Percentiles rank a stretch among this genome's conserved stretches.
phyloP scores from a whole-genome alignment of 2,888 invertebrate genomes.

The Eristalis intricaria region DNA sequence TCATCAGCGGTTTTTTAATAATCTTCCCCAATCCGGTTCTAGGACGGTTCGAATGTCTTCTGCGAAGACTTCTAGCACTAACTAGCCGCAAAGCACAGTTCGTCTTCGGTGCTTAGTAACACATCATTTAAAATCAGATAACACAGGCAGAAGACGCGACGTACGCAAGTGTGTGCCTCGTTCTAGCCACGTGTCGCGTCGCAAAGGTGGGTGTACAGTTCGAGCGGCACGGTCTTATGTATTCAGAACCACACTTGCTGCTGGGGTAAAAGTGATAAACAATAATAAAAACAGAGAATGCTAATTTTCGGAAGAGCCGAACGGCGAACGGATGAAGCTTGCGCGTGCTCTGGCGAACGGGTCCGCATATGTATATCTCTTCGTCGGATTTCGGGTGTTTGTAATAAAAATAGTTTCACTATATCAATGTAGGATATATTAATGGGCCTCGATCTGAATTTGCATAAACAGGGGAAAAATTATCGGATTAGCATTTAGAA shows the following conservation, averaged over 20 bases:
- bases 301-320: slow-evolving; percentile 27
- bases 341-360: slow-evolving; percentile 14
- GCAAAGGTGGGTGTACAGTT: background rate
- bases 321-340: background rate
- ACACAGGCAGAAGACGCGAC: no score
- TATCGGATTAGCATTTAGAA: background rate
- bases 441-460: background rate
- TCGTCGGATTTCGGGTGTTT: background rate
- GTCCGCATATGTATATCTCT: background rate
- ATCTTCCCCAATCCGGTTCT: background rate
- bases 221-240: background rate
- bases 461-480: background rate
- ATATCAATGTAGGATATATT: background rate
- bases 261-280: slow-evolving; percentile 20
- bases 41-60: background rate
- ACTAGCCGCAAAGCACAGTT: background rate
- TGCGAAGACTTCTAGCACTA: background rate
- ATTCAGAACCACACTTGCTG: slow-evolving; percentile 38
- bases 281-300: slow-evolving; percentile 28
- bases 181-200: background rate
- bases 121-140: background rate
- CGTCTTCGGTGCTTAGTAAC: background rate
- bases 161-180: background rate
- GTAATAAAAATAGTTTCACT: background rate
- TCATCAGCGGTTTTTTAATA: background rate